phyloP scores from a whole-genome alignment of 2,113 vertebrate genomes.

The Rhipidura dahli region DNA sequence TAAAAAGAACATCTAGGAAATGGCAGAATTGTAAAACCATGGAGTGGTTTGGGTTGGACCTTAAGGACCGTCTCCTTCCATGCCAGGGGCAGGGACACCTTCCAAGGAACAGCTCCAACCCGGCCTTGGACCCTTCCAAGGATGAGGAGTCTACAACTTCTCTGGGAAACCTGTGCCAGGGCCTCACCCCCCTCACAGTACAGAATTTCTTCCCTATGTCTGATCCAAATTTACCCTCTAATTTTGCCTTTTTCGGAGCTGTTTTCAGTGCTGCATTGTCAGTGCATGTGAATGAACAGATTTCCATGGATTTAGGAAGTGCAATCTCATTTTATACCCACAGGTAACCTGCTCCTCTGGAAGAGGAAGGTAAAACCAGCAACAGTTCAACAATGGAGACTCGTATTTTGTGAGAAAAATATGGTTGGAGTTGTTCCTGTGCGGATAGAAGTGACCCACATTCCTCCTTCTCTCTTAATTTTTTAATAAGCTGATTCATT shows the following conservation, averaged over 20 bases:
- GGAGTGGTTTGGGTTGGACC: background rate
- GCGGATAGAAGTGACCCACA: background rate
- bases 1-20: background rate
- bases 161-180: background rate
- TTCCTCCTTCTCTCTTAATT: conserved; percentile 9
- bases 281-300: accelerated
- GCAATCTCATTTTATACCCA: background rate
- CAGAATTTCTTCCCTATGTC: background rate
- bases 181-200: background rate
- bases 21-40: too few species aligned
- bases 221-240: too few species aligned
- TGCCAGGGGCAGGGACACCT: background rate
- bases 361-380: background rate
- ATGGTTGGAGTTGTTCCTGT: background rate
- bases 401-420: background rate
- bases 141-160: background rate
- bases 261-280: background rate
- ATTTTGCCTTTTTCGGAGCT: background rate
- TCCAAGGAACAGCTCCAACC: background rate
- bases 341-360: background rate
- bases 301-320: background rate
- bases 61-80: background rate
- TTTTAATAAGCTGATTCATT: conserved; percentile 22
- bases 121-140: background rate
- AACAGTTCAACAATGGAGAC: background rate